phyloP scores from a whole-genome alignment of 2,797 vertebrate genomes.

The Acrossocheilus fasciatus region DNA sequence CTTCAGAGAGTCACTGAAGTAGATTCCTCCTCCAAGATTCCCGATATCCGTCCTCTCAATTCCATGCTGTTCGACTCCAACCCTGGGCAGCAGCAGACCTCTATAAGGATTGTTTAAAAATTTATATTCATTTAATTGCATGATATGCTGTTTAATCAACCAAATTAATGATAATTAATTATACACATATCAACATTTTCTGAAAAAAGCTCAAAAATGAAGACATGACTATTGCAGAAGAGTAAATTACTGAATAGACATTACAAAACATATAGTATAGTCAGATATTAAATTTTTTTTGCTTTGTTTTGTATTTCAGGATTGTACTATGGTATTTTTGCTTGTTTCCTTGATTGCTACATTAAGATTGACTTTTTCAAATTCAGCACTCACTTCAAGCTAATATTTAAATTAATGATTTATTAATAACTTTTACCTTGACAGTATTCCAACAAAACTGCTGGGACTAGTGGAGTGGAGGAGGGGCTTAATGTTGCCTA shows the following conservation, averaged over 20 bases:
- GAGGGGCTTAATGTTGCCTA: constrained; percentile 79
- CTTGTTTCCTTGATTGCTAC: neutral
- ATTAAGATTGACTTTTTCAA: neutral
- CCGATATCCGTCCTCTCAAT: constrained; percentile 85
- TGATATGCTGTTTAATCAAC: neutral
- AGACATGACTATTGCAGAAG: no score
- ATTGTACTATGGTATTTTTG: neutral
- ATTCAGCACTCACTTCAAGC: neutral
- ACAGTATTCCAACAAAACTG: constrained; percentile 88
- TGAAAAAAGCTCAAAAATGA: neutral
- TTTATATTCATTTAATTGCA: neutral
- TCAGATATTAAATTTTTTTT: neutral
- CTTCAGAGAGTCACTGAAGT: constrained; percentile 86
- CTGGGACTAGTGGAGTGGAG: constrained; percentile 82
- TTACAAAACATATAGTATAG: neutral
- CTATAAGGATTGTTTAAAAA: constrained; percentile 65
- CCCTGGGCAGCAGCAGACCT: constrained; percentile 84
- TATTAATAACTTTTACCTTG: constrained; percentile 76
- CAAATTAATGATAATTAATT: neutral
- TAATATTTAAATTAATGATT: neutral
- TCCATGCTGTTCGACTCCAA: constrained; percentile 82
- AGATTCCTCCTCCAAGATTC: constrained; percentile 89
- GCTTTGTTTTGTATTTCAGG: neutral
- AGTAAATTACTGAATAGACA: neutral
- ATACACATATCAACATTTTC: neutral